Evolutionary conservation across 2,888 invertebrate species (phyloP), one percentile per base, ranked within the genome.

Genomic region (Villa cingulata): DNA sequence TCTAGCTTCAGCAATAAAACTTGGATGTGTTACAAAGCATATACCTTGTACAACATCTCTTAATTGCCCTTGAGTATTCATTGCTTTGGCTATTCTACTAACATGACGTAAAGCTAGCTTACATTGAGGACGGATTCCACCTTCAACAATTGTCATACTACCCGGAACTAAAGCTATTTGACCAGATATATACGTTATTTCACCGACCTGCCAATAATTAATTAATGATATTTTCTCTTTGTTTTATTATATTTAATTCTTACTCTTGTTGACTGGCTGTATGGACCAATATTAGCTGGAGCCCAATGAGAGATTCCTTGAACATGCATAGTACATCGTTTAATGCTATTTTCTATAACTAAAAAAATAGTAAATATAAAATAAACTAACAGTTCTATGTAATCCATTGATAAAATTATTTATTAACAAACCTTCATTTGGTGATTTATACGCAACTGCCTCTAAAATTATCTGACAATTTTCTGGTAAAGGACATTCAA

Each of bases 281-380:
- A 95, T 7, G 95, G 94, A 41, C 94, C 95, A 58, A 95, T 94
- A 65, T 91, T 94, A 51, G 94, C 92, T 1, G 95, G 94, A n/a
- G 94, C 92, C 95, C 95, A 95, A 66, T 95, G 92, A 27, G 92
- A 94, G 58, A 94, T 81, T 52, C 92, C 86, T 70, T 94, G 94
- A 37, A 95, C 92, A 65, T 95, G 94, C 86, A 94, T 86, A 9
- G 86, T 87, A 53, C 81, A 74, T 51, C 86, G 76, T 56, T 75
- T 75, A 48, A 44, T 45, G 27, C 51, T 39, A 12, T 19, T 20
- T 5, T 32, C 23, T 41, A 53, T 3, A 39, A 20, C 1, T 41
- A 41, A n/a, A 40, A 29, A 43, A 34, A 38, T 18, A 4, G 15
- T 4, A 32, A 12, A 12, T 12, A 27, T 2, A 27, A 27, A n/a